These are phyloP conservation scores for Aproaerema taeniolella DNA, from an alignment of 2,888 invertebrate species.

Conservation along the genomic window DNA sequence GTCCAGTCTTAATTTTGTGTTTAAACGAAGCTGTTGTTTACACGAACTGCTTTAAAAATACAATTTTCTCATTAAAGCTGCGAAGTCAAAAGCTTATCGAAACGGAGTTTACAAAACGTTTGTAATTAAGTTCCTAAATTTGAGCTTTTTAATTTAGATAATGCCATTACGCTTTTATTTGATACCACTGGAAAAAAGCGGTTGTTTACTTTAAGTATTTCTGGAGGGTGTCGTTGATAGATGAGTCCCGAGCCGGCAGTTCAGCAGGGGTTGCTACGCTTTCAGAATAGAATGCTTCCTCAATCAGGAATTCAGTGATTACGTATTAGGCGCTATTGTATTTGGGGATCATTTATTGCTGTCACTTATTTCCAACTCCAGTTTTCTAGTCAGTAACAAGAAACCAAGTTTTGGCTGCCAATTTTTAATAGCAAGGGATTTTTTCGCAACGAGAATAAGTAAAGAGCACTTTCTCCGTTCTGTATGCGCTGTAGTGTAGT, in stretches of 20 bases:
- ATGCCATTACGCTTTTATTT: slow-evolving; percentile 35
- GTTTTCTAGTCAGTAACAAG: slow-evolving; percentile 13
- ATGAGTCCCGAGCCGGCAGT: slow-evolving; percentile 45
- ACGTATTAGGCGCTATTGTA: slow-evolving; percentile 34
- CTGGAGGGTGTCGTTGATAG: slow-evolving; percentile 53
- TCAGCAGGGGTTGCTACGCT: slow-evolving; percentile 30
- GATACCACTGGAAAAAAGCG: slow-evolving; percentile 31
- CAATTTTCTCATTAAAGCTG: slow-evolving; percentile 29
- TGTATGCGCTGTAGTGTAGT: too few species aligned
- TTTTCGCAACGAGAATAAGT: too few species aligned
- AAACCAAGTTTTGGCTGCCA: background rate
- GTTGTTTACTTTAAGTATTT: slow-evolving; percentile 52
- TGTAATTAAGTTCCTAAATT: slow-evolving; percentile 36
- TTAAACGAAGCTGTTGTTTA: slow-evolving; percentile 31
- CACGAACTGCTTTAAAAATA: slow-evolving; percentile 37
- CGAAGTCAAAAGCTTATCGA: slow-evolving; percentile 27
- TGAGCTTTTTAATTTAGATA: slow-evolving; percentile 33
- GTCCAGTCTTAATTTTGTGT: slow-evolving; percentile 39
- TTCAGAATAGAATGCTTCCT: slow-evolving; percentile 45
- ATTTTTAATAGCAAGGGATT: too few species aligned
- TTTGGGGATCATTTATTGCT: slow-evolving; percentile 21
- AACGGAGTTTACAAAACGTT: slow-evolving; percentile 28
- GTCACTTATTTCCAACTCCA: slow-evolving; percentile 22
- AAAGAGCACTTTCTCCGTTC: too few species aligned
- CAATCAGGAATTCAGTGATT: slow-evolving; percentile 41